Percentiles rank a stretch among this genome's conserved stretches.
Conservation (phyloP, 2,888 invertebrate genomes). For the Sepiola atlantica region DNA sequence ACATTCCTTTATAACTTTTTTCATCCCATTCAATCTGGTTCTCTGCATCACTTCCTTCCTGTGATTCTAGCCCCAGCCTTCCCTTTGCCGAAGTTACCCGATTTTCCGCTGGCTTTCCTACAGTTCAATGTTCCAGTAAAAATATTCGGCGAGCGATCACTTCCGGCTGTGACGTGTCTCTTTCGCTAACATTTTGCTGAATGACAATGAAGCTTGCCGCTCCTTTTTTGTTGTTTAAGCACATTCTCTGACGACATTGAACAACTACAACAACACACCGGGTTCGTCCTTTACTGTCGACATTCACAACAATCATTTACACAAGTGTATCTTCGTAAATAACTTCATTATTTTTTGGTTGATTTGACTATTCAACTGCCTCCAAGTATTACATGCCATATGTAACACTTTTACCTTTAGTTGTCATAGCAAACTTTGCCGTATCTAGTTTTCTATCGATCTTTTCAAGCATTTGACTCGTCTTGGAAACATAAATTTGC, state of each 20-base stretch:
- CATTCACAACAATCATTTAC: neutral
- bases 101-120: neutral
- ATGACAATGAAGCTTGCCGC: neutral
- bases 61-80: neutral
- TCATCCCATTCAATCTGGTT: neutral
- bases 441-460: neutral
- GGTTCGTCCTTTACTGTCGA: neutral
- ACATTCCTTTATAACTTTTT: neutral
- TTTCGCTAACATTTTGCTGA: neutral
- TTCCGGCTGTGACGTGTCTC: slow-evolving; percentile 32
- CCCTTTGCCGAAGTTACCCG: neutral
- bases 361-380: neutral
- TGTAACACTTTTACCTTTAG: neutral
- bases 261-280: neutral
- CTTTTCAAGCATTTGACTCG: neutral
- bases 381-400: neutral
- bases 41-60: neutral
- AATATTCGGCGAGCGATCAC: neutral
- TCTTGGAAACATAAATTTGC: neutral
- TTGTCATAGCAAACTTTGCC: neutral
- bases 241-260: neutral
- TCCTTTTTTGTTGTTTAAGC: neutral
- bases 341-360: no score
- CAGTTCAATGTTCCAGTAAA: neutral
- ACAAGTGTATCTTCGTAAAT: neutral